These are phyloP conservation scores for Sylvia borin DNA, from an alignment of 2,797 vertebrate genomes.

Conservation along the genomic window DNA sequence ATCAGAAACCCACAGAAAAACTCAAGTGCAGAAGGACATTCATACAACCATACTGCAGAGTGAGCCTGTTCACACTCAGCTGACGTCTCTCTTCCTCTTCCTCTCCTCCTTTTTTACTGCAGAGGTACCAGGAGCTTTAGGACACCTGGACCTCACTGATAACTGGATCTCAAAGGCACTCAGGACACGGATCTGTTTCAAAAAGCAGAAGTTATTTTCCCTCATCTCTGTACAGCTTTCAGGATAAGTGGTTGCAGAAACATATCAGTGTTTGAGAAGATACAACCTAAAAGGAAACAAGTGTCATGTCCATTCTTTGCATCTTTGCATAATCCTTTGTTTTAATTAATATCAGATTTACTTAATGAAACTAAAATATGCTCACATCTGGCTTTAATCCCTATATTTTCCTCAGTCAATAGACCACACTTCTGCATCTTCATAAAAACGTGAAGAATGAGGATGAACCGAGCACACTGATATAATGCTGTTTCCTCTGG, in stretches of 20 bases:
- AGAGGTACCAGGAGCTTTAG: background rate
- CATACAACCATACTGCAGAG: background rate
- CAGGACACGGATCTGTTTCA: background rate
- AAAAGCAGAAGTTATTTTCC: background rate
- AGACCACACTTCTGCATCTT: background rate
- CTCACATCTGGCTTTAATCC: background rate
- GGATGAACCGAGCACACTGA: background rate
- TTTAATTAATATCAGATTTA: background rate
- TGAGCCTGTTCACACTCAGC: background rate
- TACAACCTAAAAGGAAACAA: background rate
- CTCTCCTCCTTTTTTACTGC: background rate
- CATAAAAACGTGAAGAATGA: background rate
- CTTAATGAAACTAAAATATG: background rate
- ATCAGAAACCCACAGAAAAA: background rate
- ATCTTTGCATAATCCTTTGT: background rate
- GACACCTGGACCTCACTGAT: background rate
- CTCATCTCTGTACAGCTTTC: background rate
- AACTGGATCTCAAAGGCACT: background rate
- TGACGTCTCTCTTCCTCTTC: background rate
- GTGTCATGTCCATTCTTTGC: background rate
- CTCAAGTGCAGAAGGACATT: background rate
- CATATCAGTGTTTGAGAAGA: background rate
- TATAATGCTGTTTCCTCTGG: background rate
- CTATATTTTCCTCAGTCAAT: background rate
- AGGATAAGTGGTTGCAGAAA: background rate